Conservation (phyloP, 2,888 invertebrate genomes). For the Caenorhabditis wallacei region DNA sequence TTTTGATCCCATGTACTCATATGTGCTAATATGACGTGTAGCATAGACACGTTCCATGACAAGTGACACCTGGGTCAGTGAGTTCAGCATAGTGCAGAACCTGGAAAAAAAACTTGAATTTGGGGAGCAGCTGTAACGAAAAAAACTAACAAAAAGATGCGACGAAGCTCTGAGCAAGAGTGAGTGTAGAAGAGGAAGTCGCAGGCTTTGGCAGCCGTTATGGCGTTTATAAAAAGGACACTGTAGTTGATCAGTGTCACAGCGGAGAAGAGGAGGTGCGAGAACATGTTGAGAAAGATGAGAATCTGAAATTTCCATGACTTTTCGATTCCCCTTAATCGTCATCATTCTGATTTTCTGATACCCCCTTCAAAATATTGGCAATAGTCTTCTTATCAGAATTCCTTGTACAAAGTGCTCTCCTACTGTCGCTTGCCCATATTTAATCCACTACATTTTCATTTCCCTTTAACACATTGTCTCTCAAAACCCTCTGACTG, state of each 20-base stretch:
- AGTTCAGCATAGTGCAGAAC: slow-evolving; percentile 36
- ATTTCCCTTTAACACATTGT: no score
- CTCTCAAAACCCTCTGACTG: no score
- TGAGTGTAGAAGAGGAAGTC: slow-evolving; percentile 33
- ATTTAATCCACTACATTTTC: no score
- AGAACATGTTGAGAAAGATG: slow-evolving; percentile 31
- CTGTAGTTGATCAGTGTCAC: slow-evolving; percentile 32
- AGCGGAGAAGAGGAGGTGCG: slow-evolving; percentile 10
- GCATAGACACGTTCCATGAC: slow-evolving; percentile 35
- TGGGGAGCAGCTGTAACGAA: no score
- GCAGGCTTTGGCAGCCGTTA: slow-evolving; percentile 16
- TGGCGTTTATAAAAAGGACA: slow-evolving; percentile 26
- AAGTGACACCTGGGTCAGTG: slow-evolving; percentile 18
- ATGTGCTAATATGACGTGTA: slow-evolving; percentile 1
- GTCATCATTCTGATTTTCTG: no score
- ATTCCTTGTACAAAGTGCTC: no score
- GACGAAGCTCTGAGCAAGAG: slow-evolving; percentile 42
- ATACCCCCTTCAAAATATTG: no score
- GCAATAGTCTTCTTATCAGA: no score
- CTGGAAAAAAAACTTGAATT: slow-evolving; percentile 19
- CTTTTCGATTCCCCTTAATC: no score
- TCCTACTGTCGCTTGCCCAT: no score
- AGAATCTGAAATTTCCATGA: slow-evolving; percentile 50
- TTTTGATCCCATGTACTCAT: slow-evolving; percentile 9
- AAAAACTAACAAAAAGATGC: slow-evolving; percentile 32